Evolutionary conservation across 2,797 vertebrate genomes (phyloP), one percentile per base, ranked within the genome.

Genomic region (Molothrus aeneus): DNA sequence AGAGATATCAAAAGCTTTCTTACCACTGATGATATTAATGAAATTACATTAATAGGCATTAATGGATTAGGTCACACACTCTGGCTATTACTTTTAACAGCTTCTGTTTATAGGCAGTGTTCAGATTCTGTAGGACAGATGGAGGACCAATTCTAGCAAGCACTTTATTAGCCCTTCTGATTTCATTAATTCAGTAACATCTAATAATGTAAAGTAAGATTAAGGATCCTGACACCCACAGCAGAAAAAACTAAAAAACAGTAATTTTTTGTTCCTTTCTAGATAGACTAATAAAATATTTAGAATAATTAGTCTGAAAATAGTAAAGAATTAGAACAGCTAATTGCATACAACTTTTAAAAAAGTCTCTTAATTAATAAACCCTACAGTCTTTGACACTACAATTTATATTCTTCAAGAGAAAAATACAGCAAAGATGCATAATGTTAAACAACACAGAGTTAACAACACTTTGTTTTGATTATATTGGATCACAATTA

Each of bases 391-490:
- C 88, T 95, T 93, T 97, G 95, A 96, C 94, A 97, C 90, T 47
- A 91, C 91, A 93, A 97, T 97, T 92, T 96, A 97, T 97, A 94
- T 47, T 64, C 70, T 65, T n/a, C 36, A 95, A 95, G 95, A 78
- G 65, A 88, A 97, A 96, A 94, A 89, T 56, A 66, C 96, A 97
- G 68, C 54, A 68, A 40, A 25, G 91, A 70, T 87, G 95, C 45
- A 61, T 84, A 95, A 86, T 83, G 89, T 95, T 96, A 97, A 97
- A 97, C 93, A 98, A 96, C 92, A 97, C 74, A 93, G 90, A 97
- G 97, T 98, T 98, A 98, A 95, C 92, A 97, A 94, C 78, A 78
- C 82, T 98, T 97, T 94, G 80, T 95, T 98, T 95, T 97, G 97
- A 98, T 98, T 97, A 98, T 92, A 95, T 88, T 92, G 94, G 85